Base-by-base conservation (phyloP, 37 sponge, comb jelly and placozoan species). In the Chondrosia reniformis region DNA sequence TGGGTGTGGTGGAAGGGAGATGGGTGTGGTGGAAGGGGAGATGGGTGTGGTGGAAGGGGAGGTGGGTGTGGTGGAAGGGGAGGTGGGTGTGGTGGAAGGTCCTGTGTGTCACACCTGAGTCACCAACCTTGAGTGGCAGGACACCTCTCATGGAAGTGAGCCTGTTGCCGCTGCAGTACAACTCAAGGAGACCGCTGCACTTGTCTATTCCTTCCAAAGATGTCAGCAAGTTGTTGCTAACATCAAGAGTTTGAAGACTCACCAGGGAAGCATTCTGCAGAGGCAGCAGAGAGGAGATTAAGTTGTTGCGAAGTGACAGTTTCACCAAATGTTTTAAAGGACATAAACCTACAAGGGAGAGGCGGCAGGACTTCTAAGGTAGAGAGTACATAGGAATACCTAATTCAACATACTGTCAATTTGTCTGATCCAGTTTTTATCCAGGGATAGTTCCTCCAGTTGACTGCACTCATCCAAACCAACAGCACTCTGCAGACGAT, bases 371-470 rank as follows among this genome's bases (percentile, higher is more conserved):
- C n/a, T n/a, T n/a, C n/a, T n/a, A n/a, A n/a, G n/a, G n/a, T n/a
- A n/a, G n/a, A n/a, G n/a, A n/a, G n/a, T n/a, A n/a, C n/a, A n/a
- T n/a, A n/a, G n/a, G n/a, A n/a, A n/a, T n/a, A n/a, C n/a, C n/a
- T n/a, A n/a, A n/a, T n/a, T n/a, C n/a, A 30, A 12, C 54, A 28
- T 41, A 63, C 77, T 58, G 75, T 73, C 82, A 31, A 83, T 62
- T 31, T 40, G 67, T 28, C 38, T 34, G 33, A 91, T 43, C 31
- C 75, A 85, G 86, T 96, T 96, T 24, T 80, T 41, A 34, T 90
- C 94, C 22, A 90, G 76, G n/a, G 79, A 77, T n/a, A 96, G 82
- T 46, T 96, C 97, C 46, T 90, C 86, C 77, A 96, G 66, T 44
- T 88, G 79, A 0, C 38, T 54, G 69, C 92, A 93, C 33, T 36